These are phyloP conservation scores for Dallia pectoralis DNA, from an alignment of 2,797 vertebrate species.

Conservation along the genomic window DNA sequence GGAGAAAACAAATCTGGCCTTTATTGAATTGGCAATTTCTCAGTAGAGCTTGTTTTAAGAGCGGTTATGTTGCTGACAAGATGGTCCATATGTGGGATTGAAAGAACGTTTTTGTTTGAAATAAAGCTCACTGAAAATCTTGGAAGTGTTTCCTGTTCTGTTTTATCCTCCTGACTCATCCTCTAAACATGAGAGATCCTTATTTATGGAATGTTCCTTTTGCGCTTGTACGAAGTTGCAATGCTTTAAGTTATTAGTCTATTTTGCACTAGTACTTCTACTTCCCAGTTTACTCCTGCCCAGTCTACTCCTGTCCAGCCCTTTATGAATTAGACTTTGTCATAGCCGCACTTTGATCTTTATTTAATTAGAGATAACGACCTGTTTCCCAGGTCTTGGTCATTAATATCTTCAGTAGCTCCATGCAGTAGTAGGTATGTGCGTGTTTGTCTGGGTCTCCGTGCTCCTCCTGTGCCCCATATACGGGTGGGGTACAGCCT, in stretches of 20 bases:
- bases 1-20: conserved; percentile 50
- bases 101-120: conserved; percentile 77
- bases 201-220: too few relatives aligned
- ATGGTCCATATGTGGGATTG: conserved; percentile 57
- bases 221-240: too few relatives aligned
- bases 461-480: conserved; percentile 5
- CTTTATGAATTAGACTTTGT: too few relatives aligned
- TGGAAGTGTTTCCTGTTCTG: not conserved
- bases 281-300: too few relatives aligned
- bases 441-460: not conserved
- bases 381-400: not conserved
- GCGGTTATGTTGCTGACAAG: conserved; percentile 50
- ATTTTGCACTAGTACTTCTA: too few relatives aligned
- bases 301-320: too few relatives aligned
- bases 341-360: conserved; percentile 18
- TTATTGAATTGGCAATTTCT: conserved; percentile 72
- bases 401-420: not conserved
- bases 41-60: conserved; percentile 72
- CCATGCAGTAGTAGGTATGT: not conserved
- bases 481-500: not conserved
- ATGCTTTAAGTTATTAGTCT: too few relatives aligned
- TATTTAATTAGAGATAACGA: not conserved
- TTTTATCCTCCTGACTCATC: conserved; percentile 1
- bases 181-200: too few relatives aligned
- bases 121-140: conserved; percentile 98